Conservation (phyloP, 2,113 vertebrate genomes). For the Mormyrus lacerda region DNA sequence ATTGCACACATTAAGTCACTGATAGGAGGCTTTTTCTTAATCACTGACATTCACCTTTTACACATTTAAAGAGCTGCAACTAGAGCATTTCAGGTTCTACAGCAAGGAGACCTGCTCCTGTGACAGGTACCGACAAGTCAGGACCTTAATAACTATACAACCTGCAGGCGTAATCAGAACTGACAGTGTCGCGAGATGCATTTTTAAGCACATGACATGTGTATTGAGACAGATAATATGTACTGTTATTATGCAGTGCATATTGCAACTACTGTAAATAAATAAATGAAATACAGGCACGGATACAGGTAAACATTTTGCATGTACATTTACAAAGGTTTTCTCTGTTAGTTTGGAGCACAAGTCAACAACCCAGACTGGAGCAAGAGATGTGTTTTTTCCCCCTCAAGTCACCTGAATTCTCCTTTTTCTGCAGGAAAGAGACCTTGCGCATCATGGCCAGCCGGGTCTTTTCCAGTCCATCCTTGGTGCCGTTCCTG, state of each 20-base stretch:
- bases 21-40: background rate
- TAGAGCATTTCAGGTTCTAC: background rate
- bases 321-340: background rate
- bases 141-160: background rate
- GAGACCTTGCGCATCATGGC: constrained; percentile 75
- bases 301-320: background rate
- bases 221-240: background rate
- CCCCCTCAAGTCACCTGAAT: constrained; percentile 48
- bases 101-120: background rate
- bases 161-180: background rate
- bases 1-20: background rate
- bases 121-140: background rate
- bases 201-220: background rate
- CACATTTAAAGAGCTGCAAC: background rate
- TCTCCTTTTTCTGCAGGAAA: constrained; percentile 72
- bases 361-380: background rate
- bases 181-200: background rate
- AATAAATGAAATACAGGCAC: background rate
- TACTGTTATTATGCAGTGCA: background rate
- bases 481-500: constrained; percentile 74
- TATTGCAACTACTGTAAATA: background rate
- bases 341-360: background rate
- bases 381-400: background rate
- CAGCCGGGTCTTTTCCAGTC: constrained; percentile 75
- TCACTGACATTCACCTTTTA: background rate